Evolutionary conservation across 2,797 vertebrate species (phyloP), one percentile per base, ranked within the genome.

Genomic region (Pagetopsis macropterus): DNA sequence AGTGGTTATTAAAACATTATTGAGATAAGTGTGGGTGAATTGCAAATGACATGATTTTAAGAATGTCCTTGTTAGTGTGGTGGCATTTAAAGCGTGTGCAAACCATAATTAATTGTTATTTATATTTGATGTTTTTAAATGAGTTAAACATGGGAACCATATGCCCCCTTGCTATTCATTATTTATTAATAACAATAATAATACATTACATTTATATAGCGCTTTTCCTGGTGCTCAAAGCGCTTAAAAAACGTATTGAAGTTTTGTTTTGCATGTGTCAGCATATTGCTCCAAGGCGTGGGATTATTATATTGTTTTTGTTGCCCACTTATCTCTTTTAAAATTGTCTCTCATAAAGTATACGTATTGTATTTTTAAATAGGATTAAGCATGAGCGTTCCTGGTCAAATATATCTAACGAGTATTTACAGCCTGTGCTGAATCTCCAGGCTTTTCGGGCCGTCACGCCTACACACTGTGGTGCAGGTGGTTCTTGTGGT

Each of bases 61-160:
- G 70, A 51, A 65, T 11, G 41, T 54, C 66, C 40, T 54, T 82
- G 65, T 70, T 72, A 70, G 46, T 61, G 55, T 73, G 62, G 56
- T 79, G 65, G 57, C 57, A 59, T 85, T 87, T 78, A 65, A 84
- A 79, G 82, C 81, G 81, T 70, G 61, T 76, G 81, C 56, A 78
- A 72, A 86, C 62, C 63, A 60, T 88, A 86, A 93, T 81, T 86
- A 72, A 91, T 89, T 88, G 87, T 85, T 85, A 91, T 93, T 92
- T 75, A 93, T 93, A 91, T 90, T 93, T 92, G 69, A 93, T 93
- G 89, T 48, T 65, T 67, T 84, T 89, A 93, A 89, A 94, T 93
- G 90, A 86, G 84, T 86, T 90, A 92, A 94, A 91, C 85, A 91
- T 79, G 86, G 73, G 72, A 66, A 65, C 81, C 61, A 85, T 79